Conservation (phyloP, 2,888 invertebrate species). For the Sceliomorpha sp. region DNA sequence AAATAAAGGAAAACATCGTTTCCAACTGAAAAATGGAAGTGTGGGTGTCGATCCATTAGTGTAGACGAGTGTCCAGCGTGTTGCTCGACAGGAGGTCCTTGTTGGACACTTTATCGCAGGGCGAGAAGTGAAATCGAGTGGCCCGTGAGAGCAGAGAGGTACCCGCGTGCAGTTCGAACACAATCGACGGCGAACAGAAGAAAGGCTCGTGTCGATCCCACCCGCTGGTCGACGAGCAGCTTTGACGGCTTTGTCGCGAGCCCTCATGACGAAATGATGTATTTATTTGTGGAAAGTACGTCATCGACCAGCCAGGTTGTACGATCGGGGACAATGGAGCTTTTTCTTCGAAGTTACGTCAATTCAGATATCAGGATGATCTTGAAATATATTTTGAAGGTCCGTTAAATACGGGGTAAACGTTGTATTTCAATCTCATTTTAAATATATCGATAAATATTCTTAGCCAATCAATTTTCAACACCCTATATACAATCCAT, state of each 20-base stretch:
- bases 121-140: constrained; percentile 12
- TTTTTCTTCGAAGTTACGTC: background rate
- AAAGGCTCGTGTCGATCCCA: constrained; percentile 25
- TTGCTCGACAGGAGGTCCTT: constrained; percentile 51
- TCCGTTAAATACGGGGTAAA: too few relatives aligned
- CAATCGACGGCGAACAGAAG: constrained; percentile 13
- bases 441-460: too few relatives aligned
- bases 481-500: too few relatives aligned
- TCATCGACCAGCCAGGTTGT: constrained; percentile 14
- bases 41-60: constrained; percentile 50
- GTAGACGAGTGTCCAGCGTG: constrained; percentile 52
- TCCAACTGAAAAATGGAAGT: constrained; percentile 10
- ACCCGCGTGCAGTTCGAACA: constrained; percentile 12
- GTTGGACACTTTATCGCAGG: constrained; percentile 27
- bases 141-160: constrained; percentile 4
- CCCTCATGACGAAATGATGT: constrained; percentile 47
- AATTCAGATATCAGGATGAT: constrained; percentile 1
- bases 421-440: too few relatives aligned
- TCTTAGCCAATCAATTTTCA: too few relatives aligned
- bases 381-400: too few relatives aligned
- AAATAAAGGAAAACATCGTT: background rate
- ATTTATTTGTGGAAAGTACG: constrained; percentile 38
- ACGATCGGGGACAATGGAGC: background rate
- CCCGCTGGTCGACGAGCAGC: constrained; percentile 60
- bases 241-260: constrained; percentile 68